Conservation (phyloP, 35 echinoderm and acorn worm genomes). For the Heliocidaris tuberculata region DNA sequence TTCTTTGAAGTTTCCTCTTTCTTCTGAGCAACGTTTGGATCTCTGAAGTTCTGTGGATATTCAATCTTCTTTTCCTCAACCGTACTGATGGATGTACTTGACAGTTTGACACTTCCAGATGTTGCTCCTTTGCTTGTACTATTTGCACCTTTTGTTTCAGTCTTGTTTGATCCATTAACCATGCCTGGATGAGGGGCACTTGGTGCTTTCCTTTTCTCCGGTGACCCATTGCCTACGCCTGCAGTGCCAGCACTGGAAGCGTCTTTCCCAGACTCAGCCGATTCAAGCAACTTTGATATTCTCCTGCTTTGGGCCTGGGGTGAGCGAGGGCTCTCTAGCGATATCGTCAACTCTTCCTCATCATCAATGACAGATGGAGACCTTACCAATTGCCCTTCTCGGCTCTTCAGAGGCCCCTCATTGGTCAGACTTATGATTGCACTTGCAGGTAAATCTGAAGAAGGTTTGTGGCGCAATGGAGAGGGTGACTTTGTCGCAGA, state of each 20-base stretch:
- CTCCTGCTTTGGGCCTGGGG: neutral
- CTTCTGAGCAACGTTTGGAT: neutral
- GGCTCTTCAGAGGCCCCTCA: neutral
- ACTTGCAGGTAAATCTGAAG: conserved; percentile 42
- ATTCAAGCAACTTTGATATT: neutral
- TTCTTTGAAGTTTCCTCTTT: neutral
- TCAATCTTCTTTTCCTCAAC: conserved; percentile 27
- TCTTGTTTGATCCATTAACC: neutral
- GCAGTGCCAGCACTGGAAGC: too few species aligned
- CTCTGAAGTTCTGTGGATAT: conserved; percentile 20
- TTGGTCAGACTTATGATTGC: conserved; percentile 56
- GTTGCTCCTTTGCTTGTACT: neutral
- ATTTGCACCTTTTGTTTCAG: neutral
- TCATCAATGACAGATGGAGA: neutral
- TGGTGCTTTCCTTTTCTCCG: neutral
- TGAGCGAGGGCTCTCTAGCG: conserved; percentile 5
- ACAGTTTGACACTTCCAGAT: neutral
- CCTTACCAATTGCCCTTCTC: conserved; percentile 20
- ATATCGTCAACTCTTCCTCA: neutral
- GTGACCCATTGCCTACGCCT: neutral
- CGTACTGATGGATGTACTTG: neutral
- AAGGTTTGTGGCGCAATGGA: conserved; percentile 31
- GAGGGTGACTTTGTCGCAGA: conserved; percentile 5
- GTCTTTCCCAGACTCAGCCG: neutral
- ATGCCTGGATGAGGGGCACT: neutral